Conservation (phyloP, 2,797 vertebrate genomes). For the Melanotaenia nigrans region DNA sequence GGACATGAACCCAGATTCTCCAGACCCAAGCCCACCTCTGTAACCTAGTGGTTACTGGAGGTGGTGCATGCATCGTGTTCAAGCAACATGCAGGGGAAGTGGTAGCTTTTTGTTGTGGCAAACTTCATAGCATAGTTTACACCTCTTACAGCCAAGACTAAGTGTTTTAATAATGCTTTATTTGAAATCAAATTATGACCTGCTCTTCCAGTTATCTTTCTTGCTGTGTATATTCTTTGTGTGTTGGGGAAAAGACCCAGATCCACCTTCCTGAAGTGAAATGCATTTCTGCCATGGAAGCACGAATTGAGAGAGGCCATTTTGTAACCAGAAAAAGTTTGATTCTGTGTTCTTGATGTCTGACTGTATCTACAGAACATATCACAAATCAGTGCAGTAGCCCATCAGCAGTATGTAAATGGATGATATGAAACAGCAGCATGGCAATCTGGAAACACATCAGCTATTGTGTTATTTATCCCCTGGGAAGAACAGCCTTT, state of each 20-base stretch:
- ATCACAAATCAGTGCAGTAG: background rate
- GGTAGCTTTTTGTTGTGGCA: conserved; percentile 43
- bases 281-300: background rate
- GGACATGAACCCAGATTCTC: too few species aligned
- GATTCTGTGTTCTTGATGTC: background rate
- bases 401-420: background rate
- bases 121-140: conserved; percentile 61
- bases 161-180: conserved; percentile 81
- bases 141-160: conserved; percentile 61
- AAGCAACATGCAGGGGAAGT: background rate
- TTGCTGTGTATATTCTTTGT: conserved; percentile 25
- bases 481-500: background rate
- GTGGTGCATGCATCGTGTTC: too few species aligned
- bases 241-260: conserved; percentile 23
- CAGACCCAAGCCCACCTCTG: too few species aligned
- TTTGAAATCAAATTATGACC: conserved; percentile 75
- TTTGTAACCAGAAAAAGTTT: conserved; percentile 24
- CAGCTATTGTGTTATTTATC: background rate
- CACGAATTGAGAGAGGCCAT: background rate
- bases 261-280: conserved; percentile 8
- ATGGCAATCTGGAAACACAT: background rate
- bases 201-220: conserved; percentile 44
- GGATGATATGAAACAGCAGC: background rate
- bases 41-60: too few species aligned
- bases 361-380: background rate